A percentile compares a stretch with the other conserved stretches of the same genome.
phyloP scores from a whole-genome alignment of 1,140 invertebrate species.

The Rhagoletis pomonella region DNA sequence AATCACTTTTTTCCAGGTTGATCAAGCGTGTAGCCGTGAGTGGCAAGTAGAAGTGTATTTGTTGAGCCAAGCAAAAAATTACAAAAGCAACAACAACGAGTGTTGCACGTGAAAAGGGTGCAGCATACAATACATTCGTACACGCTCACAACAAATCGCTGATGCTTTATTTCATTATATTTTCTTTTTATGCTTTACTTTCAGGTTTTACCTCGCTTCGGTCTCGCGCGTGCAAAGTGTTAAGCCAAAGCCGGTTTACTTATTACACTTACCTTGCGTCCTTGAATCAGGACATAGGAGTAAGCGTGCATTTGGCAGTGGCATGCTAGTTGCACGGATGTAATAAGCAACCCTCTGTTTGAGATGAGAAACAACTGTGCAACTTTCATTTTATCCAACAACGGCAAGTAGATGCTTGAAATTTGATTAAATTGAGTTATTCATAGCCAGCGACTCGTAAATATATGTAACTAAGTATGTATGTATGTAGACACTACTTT shows the following conservation, averaged over 20 bases:
- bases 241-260: slow-evolving; percentile 50
- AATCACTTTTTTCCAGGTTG: slow-evolving; percentile 60
- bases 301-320: background rate
- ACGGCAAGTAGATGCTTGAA: background rate
- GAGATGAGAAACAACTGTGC: background rate
- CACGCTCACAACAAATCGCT: background rate
- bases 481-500: background rate
- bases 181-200: slow-evolving; percentile 34
- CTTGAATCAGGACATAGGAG: background rate
- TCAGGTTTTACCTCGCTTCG: slow-evolving; percentile 27
- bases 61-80: background rate
- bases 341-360: slow-evolving; percentile 2
- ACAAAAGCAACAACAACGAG: background rate
- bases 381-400: slow-evolving; percentile 10
- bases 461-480: background rate
- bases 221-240: slow-evolving; percentile 27
- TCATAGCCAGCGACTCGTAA: background rate
- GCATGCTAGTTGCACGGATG: slow-evolving; percentile 5
- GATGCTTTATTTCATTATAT: slow-evolving; percentile 48
- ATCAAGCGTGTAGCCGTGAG: slow-evolving; percentile 55
- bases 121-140: background rate
- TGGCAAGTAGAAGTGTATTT: background rate
- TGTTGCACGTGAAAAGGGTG: slow-evolving; percentile 36
- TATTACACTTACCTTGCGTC: slow-evolving; percentile 30
- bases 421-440: slow-evolving; percentile 64